Evolutionary conservation across 2,113 vertebrate species (phyloP).

Genomic region (Polypterus senegalus): DNA sequence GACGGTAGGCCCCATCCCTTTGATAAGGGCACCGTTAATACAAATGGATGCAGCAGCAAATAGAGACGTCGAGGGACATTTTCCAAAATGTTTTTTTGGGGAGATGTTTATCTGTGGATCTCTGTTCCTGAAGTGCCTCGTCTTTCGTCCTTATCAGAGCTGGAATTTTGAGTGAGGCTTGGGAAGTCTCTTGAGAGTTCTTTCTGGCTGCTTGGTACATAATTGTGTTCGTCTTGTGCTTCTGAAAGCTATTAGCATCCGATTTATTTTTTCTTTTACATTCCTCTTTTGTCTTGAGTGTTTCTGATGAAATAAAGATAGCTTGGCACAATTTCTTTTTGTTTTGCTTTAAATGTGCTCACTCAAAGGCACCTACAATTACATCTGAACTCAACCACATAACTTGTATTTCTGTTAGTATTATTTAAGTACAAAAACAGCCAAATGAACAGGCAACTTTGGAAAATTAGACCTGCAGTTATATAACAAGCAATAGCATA

Average conservation of each 20-base stretch:
- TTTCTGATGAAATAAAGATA: slow-evolving; percentile 52
- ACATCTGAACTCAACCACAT: no score
- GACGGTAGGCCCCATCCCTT: no score
- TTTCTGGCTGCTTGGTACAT: slow-evolving; percentile 70
- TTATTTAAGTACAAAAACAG: no score
- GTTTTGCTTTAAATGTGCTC: no score
- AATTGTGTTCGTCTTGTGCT: slow-evolving; percentile 81
- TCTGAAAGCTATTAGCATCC: slow-evolving; percentile 79
- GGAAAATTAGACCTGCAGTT: no score
- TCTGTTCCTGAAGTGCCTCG: slow-evolving; percentile 17
- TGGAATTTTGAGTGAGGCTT: slow-evolving; percentile 80
- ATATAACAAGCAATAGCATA: no score
- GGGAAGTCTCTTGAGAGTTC: slow-evolving; percentile 69
- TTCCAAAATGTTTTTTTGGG: slow-evolving; percentile 23
- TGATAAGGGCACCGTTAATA: no score
- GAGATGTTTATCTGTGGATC: slow-evolving; percentile 26
- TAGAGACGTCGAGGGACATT: slow-evolving; percentile 8
- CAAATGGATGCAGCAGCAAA: no score
- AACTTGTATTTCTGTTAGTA: no score
- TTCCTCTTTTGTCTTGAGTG: slow-evolving; percentile 54
- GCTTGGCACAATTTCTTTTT: slow-evolving; percentile 17
- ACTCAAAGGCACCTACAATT: no score
- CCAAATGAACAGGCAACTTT: no score
- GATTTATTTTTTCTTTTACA: slow-evolving; percentile 58
- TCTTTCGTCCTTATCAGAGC: slow-evolving; percentile 62